Conservation (phyloP, 2,888 invertebrate genomes). For the Drosophila nr. medialis region DNA sequence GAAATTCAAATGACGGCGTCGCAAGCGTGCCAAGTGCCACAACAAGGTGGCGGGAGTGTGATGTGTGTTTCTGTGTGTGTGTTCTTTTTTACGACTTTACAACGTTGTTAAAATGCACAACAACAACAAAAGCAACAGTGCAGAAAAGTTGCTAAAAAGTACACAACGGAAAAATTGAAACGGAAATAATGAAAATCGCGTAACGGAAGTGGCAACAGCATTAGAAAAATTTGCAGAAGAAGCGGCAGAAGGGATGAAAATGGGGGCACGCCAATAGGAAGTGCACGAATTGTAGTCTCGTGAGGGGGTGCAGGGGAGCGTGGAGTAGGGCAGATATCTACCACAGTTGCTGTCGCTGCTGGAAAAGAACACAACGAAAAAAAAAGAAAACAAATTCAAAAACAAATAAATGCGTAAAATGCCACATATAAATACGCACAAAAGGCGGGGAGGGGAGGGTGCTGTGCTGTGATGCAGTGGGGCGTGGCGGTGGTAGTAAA, state of each 20-base stretch:
- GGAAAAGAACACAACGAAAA: background rate
- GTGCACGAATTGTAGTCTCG: constrained; percentile 59
- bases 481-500: constrained; percentile 27
- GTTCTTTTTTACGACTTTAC: constrained; percentile 76
- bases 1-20: constrained; percentile 73
- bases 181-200: constrained; percentile 82
- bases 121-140: constrained; percentile 29
- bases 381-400: constrained; percentile 64
- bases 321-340: constrained; percentile 3
- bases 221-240: constrained; percentile 41
- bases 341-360: constrained; percentile 15
- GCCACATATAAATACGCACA: constrained; percentile 79
- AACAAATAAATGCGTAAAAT: constrained; percentile 82
- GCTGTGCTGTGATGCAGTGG: constrained; percentile 8
- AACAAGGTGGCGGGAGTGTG: background rate
- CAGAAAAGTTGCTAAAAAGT: constrained; percentile 62
- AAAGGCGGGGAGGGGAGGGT: constrained; percentile 4
- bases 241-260: background rate
- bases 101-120: constrained; percentile 76
- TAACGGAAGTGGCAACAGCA: constrained; percentile 80
- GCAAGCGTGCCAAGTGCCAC: constrained; percentile 29
- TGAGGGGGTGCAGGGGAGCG: background rate
- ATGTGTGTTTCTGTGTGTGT: constrained; percentile 7
- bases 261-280: constrained; percentile 46
- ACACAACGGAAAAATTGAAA: constrained; percentile 79